Evolutionary conservation across 2,113 vertebrate species (phyloP), one percentile per base, ranked within the genome.

Genomic region (Monopterus albus): DNA sequence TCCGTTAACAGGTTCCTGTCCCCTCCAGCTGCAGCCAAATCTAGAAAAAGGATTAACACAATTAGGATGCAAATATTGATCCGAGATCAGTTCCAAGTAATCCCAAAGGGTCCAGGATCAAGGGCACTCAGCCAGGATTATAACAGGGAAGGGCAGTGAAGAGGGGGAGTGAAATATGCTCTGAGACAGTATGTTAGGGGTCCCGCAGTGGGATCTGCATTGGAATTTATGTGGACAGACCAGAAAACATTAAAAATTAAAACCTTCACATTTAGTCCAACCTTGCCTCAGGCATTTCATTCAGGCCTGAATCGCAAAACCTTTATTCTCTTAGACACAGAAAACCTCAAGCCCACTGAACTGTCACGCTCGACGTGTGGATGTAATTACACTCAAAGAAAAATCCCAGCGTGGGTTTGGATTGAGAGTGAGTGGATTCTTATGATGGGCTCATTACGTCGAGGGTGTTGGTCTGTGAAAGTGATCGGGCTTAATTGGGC

Each of bases 401-500:
- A 62, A 26, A 2, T 50, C 59, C 45, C 56, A 58, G 68, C 25
- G 23, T 40, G 68, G 31, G 15, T 4, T 56, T 10, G 58, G 74
- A 72, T 15, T n/a, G 69, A 74, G 70, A 75, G 31, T 2, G 35
- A 67, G 36, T 21, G 39, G 60, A 36, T 35, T 61, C 18, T 60
- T 26, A 42, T 66, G 56, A 75, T 23, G 74, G 57, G 65, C 62
- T 68, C 65, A 43, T 85, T 79, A 79, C 29, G 4, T 46, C 9
- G 53, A 67, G 74, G 59, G 42, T n/a, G 74, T 58, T 58, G 68
- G 65, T 56, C 81, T 88, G 78, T 67, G 67, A 61, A 81, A 74
- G 53, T 82, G 73, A 87, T 82, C 65, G 67, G 75, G 45, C 64
- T 57, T 87, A 87, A 87, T 80, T 82, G 75, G 76, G 7, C 60